phyloP scores from a whole-genome alignment of 1,140 invertebrate species.

The Drosophila simulans region DNA sequence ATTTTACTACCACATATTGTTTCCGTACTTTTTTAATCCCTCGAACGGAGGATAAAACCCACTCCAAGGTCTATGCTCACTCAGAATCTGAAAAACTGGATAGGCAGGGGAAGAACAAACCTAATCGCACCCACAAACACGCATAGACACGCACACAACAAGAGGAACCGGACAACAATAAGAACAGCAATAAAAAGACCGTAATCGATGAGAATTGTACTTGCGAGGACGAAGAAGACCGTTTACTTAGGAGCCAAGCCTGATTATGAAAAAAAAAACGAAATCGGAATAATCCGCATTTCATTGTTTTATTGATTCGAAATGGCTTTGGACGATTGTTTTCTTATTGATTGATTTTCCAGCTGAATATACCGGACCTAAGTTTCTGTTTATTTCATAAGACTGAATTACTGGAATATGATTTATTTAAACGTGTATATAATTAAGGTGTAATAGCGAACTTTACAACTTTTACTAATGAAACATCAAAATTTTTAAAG shows the following conservation, averaged over 20 bases:
- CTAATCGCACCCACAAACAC: slow-evolving; percentile 13
- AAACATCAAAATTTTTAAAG: slow-evolving; percentile 77
- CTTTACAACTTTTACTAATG: slow-evolving; percentile 80
- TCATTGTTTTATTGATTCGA: slow-evolving; percentile 40
- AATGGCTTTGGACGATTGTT: slow-evolving; percentile 34
- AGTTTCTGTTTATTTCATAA: slow-evolving; percentile 84
- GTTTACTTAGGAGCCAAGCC: slow-evolving; percentile 37
- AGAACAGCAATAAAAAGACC: slow-evolving; percentile 15
- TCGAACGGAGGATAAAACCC: slow-evolving; percentile 18
- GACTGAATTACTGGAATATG: slow-evolving; percentile 83
- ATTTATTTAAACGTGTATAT: slow-evolving; percentile 64
- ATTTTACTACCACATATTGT: slow-evolving; percentile 55
- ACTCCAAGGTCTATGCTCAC: slow-evolving; percentile 44
- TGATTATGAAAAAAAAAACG: slow-evolving; percentile 13
- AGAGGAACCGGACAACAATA: slow-evolving; percentile 21
- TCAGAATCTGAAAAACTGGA: slow-evolving; percentile 18
- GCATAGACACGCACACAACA: slow-evolving; percentile 15
- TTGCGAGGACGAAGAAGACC: slow-evolving; percentile 22
- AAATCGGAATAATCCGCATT: slow-evolving; percentile 12
- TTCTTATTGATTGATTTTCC: slow-evolving; percentile 53
- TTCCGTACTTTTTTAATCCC: slow-evolving; percentile 25
- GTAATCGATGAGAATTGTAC: slow-evolving; percentile 26
- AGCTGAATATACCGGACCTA: slow-evolving; percentile 74
- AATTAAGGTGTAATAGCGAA: slow-evolving; percentile 59
- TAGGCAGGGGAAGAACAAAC: slow-evolving; percentile 14